A percentile compares a stretch with the other conserved stretches of the same genome.
Evolutionary conservation across 2,113 vertebrate species (phyloP).

Genomic region (Stomatorhinus ivindoensis): DNA sequence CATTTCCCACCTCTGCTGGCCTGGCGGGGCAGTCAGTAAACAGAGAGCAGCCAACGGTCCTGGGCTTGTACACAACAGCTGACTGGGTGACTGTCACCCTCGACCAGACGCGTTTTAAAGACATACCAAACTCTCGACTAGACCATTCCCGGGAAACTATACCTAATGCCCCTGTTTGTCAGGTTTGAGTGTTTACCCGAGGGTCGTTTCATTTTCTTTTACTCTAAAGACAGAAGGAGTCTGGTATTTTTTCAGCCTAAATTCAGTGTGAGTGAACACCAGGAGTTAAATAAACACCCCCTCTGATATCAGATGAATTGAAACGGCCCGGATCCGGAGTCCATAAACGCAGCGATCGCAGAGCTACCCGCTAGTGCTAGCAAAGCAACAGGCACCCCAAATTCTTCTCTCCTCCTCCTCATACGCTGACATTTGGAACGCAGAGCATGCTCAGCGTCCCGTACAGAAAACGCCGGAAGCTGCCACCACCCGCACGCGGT

Average conservation of each 20-base stretch:
- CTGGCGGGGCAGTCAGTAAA: not conserved
- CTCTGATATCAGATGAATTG: not conserved
- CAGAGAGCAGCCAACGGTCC: not conserved
- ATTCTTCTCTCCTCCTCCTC: slow-evolving; percentile 35
- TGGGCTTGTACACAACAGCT: not conserved
- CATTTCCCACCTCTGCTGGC: slow-evolving; percentile 14
- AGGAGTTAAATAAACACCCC: not conserved
- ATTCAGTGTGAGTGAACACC: not conserved
- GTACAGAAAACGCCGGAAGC: slow-evolving; percentile 18
- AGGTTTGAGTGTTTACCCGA: not conserved
- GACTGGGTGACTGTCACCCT: not conserved
- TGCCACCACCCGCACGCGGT: slow-evolving; percentile 33
- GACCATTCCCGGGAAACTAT: not conserved
- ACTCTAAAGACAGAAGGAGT: not conserved
- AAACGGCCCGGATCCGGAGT: not conserved
- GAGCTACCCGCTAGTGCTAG: slow-evolving; percentile 46
- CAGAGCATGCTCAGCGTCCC: slow-evolving; percentile 40
- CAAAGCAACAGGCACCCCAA: slow-evolving; percentile 57
- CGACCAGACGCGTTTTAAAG: not conserved
- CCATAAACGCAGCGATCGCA: slow-evolving; percentile 44
- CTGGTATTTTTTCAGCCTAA: not conserved
- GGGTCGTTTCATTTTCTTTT: not conserved
- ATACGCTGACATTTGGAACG: slow-evolving; percentile 30
- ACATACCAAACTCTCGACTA: not conserved
- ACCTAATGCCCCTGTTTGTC: not conserved